Percentiles rank a stretch among this genome's conserved stretches.
Evolutionary conservation across 2,113 vertebrate genomes (phyloP).

Genomic region (Ariopsis seemanni): DNA sequence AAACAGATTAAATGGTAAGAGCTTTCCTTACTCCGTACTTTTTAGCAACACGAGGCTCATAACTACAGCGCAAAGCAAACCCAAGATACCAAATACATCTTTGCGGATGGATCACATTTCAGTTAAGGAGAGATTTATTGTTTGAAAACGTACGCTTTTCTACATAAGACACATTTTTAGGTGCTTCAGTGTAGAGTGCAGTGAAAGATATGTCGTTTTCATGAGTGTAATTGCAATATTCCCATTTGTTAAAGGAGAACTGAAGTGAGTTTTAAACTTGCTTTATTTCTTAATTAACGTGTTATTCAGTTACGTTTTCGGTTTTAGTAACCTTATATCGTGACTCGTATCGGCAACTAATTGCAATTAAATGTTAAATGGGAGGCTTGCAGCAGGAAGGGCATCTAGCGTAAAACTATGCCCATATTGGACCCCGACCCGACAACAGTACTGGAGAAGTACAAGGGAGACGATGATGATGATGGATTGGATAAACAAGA

Average conservation of each 20-base stretch:
- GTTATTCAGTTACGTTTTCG: too few relatives aligned
- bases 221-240: not conserved
- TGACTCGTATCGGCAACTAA: too few relatives aligned
- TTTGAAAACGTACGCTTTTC: not conserved
- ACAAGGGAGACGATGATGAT: too few relatives aligned
- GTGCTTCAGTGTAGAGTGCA: not conserved
- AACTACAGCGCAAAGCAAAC: not conserved
- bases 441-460: too few relatives aligned
- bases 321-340: too few relatives aligned
- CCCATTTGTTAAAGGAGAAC: not conserved
- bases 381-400: too few relatives aligned
- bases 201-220: not conserved
- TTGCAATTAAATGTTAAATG: too few relatives aligned
- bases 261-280: too few relatives aligned
- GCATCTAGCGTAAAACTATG: too few relatives aligned
- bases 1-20: slow-evolving; percentile 77
- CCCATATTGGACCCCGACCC: too few relatives aligned
- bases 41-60: not conserved
- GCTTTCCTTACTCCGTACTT: not conserved
- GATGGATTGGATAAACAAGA: too few relatives aligned
- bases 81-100: not conserved
- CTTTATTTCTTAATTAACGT: too few relatives aligned
- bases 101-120: not conserved
- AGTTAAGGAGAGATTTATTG: not conserved
- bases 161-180: not conserved